These are phyloP conservation scores for Dolichoris vasculosae DNA, from an alignment of 1,140 invertebrate species.

Conservation along the genomic window DNA sequence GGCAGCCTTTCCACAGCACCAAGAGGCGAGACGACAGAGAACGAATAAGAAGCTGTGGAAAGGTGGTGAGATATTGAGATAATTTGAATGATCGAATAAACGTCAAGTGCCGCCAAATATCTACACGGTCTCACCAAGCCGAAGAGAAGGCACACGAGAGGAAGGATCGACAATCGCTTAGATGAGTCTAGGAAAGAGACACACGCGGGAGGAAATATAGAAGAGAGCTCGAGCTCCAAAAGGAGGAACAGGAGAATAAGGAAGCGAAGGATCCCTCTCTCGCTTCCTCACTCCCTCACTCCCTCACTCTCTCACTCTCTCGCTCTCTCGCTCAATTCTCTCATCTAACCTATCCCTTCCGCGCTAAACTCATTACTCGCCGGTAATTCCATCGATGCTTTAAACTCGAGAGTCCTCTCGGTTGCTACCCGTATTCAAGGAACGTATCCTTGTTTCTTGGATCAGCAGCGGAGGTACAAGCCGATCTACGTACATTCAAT, in stretches of 20 bases:
- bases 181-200: slow-evolving; percentile 43
- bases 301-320: background rate
- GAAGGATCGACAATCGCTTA: slow-evolving; percentile 49
- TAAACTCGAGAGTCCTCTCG: slow-evolving; percentile 60
- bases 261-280: slow-evolving; percentile 30
- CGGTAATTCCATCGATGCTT: slow-evolving; percentile 70
- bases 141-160: background rate
- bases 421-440: slow-evolving; percentile 42
- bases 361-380: slow-evolving; percentile 68
- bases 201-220: slow-evolving; percentile 39
- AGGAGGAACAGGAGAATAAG: background rate
- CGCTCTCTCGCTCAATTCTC: background rate
- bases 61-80: slow-evolving; percentile 55
- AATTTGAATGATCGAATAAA: slow-evolving; percentile 63
- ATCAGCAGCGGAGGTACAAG: slow-evolving; percentile 33
- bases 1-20: background rate
- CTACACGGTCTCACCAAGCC: background rate
- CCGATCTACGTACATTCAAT: slow-evolving; percentile 32
- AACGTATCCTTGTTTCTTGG: slow-evolving; percentile 54
- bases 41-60: background rate
- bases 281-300: background rate
- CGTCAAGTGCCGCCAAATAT: slow-evolving; percentile 45
- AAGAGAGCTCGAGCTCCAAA: background rate
- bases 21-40: background rate
- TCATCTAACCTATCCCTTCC: slow-evolving; percentile 61